Base-by-base conservation (phyloP, 2,113 vertebrate genomes). In the Brachyhypopomus gauderio region DNA sequence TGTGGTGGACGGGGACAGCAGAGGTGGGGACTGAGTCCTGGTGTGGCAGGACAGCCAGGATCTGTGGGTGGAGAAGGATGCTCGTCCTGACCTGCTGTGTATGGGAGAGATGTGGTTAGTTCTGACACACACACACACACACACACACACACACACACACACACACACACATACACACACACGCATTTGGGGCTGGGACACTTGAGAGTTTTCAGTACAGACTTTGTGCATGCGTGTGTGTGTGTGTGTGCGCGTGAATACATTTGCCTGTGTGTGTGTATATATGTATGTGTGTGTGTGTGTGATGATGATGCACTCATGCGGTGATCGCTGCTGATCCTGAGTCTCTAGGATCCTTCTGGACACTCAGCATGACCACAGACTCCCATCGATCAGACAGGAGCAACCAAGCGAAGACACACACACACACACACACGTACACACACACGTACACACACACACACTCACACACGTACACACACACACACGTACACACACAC, bases 331-430 rank as follows among this genome's bases (percentile, higher is more conserved):
- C 60, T 4, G 77, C 74, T 74, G 71, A 62, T 78, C 45, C 75
- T 81, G 80, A 71, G 48, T 64, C 80, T 72, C 75, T 82, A 72
- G 82, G 82, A 82, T 82, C 83, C 77, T 86, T 84, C 83, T 83
- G 80, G 83, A 84, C 73, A 66, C 80, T 56, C 83, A 83, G 86
- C 83, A 81, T 70, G 86, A 85, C 83, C 23, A 72, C 74, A 83
- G 73, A 81, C 81, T 83, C 45, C 75, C 70, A 87, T 85, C 83
- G 81, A 85, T 80, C 76, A 70, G 48, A 72, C 59, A 69, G 77
- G 59, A 38, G 77, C 84, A 85, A 67, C 67, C 81, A 83, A 83
- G 77, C 84, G 56, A 66, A 17, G 66, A 17, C 72, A 48, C 64
- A 20, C 80, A 59, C 45, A 58, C 84, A 48, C 71, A 38, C 81